These are phyloP conservation scores for Sibirionetta formosa DNA, from an alignment of 2,797 vertebrate species.

Conservation along the genomic window DNA sequence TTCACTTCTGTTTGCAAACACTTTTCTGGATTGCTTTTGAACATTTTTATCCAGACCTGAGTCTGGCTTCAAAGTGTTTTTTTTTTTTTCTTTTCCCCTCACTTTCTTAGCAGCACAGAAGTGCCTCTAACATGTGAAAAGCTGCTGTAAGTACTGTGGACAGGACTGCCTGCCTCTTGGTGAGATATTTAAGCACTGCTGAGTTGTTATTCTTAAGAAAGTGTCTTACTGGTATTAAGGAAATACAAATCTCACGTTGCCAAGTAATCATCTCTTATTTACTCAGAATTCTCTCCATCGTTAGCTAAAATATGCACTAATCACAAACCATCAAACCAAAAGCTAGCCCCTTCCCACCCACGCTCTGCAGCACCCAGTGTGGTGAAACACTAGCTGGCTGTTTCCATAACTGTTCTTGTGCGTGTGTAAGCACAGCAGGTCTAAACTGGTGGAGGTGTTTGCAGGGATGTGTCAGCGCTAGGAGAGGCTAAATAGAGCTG, in stretches of 20 bases:
- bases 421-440: not conserved
- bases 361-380: not conserved
- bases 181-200: not conserved
- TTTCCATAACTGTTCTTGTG: not conserved
- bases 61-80: not conserved
- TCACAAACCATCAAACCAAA: conserved; percentile 6
- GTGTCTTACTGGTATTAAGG: not conserved
- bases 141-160: not conserved
- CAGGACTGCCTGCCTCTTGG: not conserved
- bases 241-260: not conserved
- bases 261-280: not conserved
- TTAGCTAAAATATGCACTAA: not conserved
- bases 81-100: not conserved
- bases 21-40: not conserved
- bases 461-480: not conserved
- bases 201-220: not conserved
- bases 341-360: not conserved
- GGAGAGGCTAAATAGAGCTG: conserved; percentile 78
- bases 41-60: not conserved
- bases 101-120: not conserved
- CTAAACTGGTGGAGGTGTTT: conserved; percentile 56
- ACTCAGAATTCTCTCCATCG: not conserved
- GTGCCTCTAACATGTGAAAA: not conserved
- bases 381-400: not conserved
- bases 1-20: not conserved